Evolutionary conservation across 2,888 invertebrate genomes (phyloP), one percentile per base, ranked within the genome.

Genomic region (Chrysotoxum bicinctum): DNA sequence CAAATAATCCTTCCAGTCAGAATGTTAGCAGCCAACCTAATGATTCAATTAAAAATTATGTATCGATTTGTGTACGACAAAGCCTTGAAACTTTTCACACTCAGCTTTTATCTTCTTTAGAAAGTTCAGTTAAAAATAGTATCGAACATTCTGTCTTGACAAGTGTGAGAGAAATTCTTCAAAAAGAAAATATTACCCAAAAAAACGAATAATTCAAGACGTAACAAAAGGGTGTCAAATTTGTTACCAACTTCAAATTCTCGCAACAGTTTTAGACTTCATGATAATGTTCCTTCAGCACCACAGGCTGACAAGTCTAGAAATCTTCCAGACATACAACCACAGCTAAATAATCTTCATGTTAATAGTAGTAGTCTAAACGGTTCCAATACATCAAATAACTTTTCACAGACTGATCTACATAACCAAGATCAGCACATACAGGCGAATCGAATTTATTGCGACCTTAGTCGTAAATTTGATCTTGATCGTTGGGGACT

Each of bases 401-500:
- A n/a, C 40, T 16, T 43, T 16, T n/a, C 40, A 16, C 40, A 43
- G 16, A 43, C 40, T 43, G 2, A 43, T 43, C 3, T 8, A 43
- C 8, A 1, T 43, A 8, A 43, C 2, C 40, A 43, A 43, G 40
- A 43, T 43, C 40, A n/a, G 16, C 16, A 43, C 8, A 7, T 43
- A 8, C 40, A 43, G 40, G 6, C 16, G 8, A 43, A 43, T 43
- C 6, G 40, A 16, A 43, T 43, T 16, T 43, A 7, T n/a, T 43
- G 40, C 8, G 40, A 43, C 40, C 16, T 43, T 43, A 8, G 40
- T 43, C n/a, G 40, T 2, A 40, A 26, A 40, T 60, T 60, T 32
- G 37, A 58, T 58, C 19, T 26, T 50, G 26, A 37, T 52, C 37
- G 54, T 26, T 69, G 26, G 30, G 54, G 54, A 30, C 9, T 54